phyloP scores from a whole-genome alignment of 2,797 vertebrate species.

The Erethizon dorsatum region DNA sequence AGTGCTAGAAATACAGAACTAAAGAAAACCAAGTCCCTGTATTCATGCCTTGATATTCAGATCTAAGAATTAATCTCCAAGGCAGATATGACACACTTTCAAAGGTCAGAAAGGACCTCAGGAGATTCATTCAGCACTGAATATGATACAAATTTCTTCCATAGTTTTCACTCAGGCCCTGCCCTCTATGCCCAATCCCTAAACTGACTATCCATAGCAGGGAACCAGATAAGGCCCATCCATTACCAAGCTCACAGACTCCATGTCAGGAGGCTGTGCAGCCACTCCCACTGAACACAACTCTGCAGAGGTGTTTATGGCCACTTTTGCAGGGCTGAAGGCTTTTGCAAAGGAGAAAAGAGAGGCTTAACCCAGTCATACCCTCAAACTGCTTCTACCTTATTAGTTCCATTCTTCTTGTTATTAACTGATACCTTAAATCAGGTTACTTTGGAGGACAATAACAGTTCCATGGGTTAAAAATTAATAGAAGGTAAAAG shows the following conservation, averaged over 20 bases:
- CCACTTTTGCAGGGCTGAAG: background rate
- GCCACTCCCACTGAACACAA: background rate
- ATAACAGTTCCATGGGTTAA: background rate
- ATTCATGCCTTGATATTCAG: background rate
- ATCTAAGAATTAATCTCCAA: background rate
- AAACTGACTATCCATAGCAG: background rate
- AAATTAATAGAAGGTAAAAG: slow-evolving; percentile 20
- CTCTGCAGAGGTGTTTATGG: background rate
- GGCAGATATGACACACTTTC: background rate
- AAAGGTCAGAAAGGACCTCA: slow-evolving; percentile 24
- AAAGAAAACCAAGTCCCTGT: background rate
- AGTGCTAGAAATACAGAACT: background rate
- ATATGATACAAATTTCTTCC: background rate
- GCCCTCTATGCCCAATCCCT: background rate
- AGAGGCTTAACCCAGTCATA: background rate
- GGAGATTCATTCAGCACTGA: background rate
- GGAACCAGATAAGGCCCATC: background rate
- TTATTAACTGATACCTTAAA: background rate
- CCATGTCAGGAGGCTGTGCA: background rate
- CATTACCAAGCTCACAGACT: background rate
- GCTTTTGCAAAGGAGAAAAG: background rate
- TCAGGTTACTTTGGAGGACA: background rate
- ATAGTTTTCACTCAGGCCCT: background rate
- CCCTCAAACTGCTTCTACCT: background rate
- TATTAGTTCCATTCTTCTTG: background rate